Conservation (phyloP, 2,113 vertebrate genomes). For the Colaptes auratus region DNA sequence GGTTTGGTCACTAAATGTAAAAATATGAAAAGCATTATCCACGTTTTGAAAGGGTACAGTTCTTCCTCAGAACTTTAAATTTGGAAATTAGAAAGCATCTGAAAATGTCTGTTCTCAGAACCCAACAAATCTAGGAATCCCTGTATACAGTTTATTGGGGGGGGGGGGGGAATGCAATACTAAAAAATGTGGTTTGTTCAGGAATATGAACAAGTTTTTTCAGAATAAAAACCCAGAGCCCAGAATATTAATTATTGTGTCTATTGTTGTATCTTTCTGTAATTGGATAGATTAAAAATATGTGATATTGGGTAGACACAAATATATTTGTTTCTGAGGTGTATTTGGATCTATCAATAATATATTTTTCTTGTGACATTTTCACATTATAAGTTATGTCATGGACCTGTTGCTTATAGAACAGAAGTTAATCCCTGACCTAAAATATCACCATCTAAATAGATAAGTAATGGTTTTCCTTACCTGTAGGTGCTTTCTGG, state of each 20-base stretch:
- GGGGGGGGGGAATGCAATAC: not conserved
- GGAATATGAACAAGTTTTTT: not conserved
- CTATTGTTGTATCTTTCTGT: not conserved
- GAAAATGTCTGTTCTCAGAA: not conserved
- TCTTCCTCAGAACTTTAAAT: not conserved
- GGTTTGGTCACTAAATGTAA: not conserved
- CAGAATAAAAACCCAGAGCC: not conserved
- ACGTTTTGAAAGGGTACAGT: not conserved
- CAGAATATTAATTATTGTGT: not conserved
- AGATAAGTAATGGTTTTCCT: not conserved
- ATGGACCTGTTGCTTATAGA: not conserved
- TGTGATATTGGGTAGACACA: not conserved
- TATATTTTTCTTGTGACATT: not conserved
- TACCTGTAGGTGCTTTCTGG: constrained; percentile 68
- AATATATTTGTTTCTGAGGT: not conserved
- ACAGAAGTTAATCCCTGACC: not conserved
- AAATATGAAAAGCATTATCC: not conserved
- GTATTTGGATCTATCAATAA: not conserved
- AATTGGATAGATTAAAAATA: not conserved
- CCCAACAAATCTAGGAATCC: not conserved
- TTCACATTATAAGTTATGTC: not conserved
- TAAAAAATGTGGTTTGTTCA: not conserved
- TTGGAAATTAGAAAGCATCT: not conserved
- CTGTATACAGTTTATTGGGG: not conserved
- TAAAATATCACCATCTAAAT: not conserved